Evolutionary conservation across 2,888 invertebrate genomes (phyloP), one percentile per base, ranked within the genome.

Genomic region (Drosophila phalerata): DNA sequence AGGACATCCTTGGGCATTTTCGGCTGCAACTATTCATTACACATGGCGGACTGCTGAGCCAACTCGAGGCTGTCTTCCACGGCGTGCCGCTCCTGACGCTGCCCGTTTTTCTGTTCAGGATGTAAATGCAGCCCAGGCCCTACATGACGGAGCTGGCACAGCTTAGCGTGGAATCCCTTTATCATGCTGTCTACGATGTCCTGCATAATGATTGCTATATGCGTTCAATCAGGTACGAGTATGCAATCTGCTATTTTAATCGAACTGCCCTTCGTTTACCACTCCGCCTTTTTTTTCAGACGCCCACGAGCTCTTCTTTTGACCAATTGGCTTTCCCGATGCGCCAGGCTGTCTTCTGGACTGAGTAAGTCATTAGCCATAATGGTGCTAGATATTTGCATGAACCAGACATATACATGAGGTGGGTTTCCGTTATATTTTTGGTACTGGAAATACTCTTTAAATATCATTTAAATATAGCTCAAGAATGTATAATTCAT

Each of bases 61-160:
- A 96, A 94, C 96, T 95, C 89, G 96, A 96, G 91, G 95, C 96
- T 0, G 96, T 96, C 38, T 96, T 95, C 92, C 96, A 96, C 89
- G 96, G 95, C 3, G 95, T 96, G 0, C 96, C 96, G 5, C 94
- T 96, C 3, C 94, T 96, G 37, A 94, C 95, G 8, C 94, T 96
- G 73, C 96, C 96, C 0, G 96, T 96, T 0, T 0, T 96, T 96
- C 91, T 96, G 96, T 87, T 90, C 96, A 96, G 91, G 96, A 96
- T 84, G 94, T 95, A 11, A 96, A 96, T 90, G 95, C 96, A 0
- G 96, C 96, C 0, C 96, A 96, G 93, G 96, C 96, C 0, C 95
- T 95, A 92, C 85, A 93, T 3, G 95, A 96, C 77, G 96, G 94
- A 96, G 74, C 92, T 96, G 2, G 94, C 94, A 57, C 92, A 94